Conservation (phyloP, 2,113 vertebrate species). For the Xenotilapia flavipinnis region DNA sequence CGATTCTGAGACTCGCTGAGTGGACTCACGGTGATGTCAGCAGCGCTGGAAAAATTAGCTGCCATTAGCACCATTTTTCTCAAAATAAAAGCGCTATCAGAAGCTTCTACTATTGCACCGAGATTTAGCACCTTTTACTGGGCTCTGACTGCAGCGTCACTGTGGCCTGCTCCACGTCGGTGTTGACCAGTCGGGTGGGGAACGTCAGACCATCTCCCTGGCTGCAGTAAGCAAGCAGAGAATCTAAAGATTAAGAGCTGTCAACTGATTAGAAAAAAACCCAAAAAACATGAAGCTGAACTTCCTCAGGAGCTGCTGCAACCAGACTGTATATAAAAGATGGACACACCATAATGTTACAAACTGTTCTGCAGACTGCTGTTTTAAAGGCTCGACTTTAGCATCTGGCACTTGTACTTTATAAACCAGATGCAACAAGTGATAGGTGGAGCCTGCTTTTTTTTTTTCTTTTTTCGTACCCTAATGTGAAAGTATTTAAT, state of each 20-base stretch:
- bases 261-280: accelerated
- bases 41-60: constrained; percentile 42
- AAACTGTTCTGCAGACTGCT: not conserved
- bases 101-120: not conserved
- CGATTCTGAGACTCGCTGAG: constrained; percentile 88
- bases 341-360: not conserved
- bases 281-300: not conserved
- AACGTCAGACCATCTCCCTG: constrained; percentile 91
- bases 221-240: constrained; percentile 63
- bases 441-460: not conserved
- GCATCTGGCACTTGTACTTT: not conserved
- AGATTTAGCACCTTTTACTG: constrained; percentile 75
- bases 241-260: not conserved
- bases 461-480: not conserved
- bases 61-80: not conserved
- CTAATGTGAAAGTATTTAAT: not conserved
- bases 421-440: not conserved
- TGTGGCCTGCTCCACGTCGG: constrained; percentile 81
- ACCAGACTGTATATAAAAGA: not conserved
- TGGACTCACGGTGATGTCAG: constrained; percentile 74
- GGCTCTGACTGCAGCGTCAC: constrained; percentile 76
- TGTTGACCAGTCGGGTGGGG: constrained; percentile 84
- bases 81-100: not conserved
- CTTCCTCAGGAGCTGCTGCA: not conserved
- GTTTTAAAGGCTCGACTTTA: not conserved